Evolutionary conservation across 2,888 invertebrate species (phyloP).

Genomic region (Crepidodera aurea): DNA sequence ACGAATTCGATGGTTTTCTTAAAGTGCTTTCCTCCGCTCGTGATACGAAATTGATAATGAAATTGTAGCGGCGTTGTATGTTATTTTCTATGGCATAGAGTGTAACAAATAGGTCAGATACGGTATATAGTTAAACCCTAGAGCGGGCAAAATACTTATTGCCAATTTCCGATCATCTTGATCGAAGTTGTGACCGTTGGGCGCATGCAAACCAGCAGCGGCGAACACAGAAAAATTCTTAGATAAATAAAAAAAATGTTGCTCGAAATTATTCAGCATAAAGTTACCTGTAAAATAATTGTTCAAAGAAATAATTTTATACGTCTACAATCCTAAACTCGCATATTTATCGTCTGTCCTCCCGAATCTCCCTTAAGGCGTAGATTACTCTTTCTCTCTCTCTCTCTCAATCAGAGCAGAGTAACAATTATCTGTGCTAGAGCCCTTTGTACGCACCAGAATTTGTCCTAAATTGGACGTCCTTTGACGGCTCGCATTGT

Average conservation of each 20-base stretch:
- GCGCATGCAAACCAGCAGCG: constrained; percentile 12
- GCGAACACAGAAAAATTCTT: no score
- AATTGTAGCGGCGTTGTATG: constrained; percentile 18
- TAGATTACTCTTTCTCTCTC: no score
- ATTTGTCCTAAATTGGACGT: constrained; percentile 3
- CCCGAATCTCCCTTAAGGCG: no score
- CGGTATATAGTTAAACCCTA: constrained; percentile 19
- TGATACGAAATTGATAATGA: constrained; percentile 18
- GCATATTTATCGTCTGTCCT: no score
- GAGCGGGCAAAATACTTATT: constrained; percentile 22
- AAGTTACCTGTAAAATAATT: no score
- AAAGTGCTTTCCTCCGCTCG: neutral
- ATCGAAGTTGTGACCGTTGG: constrained; percentile 16
- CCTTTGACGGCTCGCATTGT: neutral
- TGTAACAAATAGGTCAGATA: constrained; percentile 26
- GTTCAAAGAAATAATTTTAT: no score
- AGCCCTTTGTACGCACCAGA: neutral
- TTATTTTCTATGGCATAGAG: constrained; percentile 19
- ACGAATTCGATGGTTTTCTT: neutral
- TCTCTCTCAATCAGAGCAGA: no score
- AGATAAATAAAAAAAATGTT: no score
- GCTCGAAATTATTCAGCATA: no score
- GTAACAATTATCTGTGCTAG: neutral
- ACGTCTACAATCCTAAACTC: no score
- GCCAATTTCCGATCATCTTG: constrained; percentile 25